Conservation (phyloP, 2,113 vertebrate species). For the Grammomys surdaster region DNA sequence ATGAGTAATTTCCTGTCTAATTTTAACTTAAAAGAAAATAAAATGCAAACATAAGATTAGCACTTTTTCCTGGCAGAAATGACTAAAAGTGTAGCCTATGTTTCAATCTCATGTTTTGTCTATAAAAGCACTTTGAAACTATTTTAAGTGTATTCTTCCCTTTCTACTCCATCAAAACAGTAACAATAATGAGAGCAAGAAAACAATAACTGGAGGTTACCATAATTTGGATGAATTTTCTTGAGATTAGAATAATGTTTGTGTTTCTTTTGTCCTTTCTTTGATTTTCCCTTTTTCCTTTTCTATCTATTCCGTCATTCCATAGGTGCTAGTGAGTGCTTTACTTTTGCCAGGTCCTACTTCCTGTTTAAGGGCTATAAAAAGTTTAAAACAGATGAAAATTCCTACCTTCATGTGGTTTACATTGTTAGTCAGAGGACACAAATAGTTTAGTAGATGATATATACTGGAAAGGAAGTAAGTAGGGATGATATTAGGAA, state of each 20-base stretch:
- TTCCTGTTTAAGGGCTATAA: neutral
- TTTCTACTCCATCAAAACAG: conserved; percentile 10
- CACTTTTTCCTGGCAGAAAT: neutral
- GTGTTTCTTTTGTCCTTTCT: neutral
- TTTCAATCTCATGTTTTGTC: conserved; percentile 30
- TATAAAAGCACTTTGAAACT: conserved; percentile 22
- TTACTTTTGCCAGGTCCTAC: conserved; percentile 35
- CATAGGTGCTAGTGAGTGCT: neutral
- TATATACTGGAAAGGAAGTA: conserved; percentile 15
- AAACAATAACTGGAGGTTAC: neutral
- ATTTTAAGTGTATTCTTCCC: neutral
- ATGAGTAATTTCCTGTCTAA: conserved; percentile 46
- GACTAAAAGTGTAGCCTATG: conserved; percentile 14
- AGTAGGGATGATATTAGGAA: neutral
- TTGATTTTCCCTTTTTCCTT: neutral
- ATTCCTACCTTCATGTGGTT: neutral
- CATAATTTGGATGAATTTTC: conserved; percentile 38
- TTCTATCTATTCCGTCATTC: neutral
- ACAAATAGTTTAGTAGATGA: conserved; percentile 7
- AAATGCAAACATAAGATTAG: conserved; percentile 46
- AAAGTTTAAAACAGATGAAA: conserved; percentile 33
- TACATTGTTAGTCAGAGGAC: neutral
- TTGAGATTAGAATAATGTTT: conserved; percentile 33
- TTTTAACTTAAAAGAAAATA: conserved; percentile 54
- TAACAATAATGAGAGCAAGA: conserved; percentile 31